phyloP scores from a whole-genome alignment of 2,797 vertebrate species.

The Cacajao melanocephalus region DNA sequence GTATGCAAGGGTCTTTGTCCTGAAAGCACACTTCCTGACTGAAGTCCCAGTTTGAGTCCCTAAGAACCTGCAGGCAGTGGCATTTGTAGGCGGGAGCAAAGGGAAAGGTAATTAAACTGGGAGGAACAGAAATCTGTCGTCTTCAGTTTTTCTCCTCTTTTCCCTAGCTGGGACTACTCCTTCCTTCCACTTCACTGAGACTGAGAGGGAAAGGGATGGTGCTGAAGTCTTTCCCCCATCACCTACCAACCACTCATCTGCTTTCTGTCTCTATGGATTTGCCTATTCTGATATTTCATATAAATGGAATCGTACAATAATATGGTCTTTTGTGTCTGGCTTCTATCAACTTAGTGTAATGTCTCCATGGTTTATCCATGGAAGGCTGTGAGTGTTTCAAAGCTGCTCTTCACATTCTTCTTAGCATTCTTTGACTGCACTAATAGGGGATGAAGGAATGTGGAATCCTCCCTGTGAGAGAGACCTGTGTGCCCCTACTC shows the following conservation, averaged over 20 bases:
- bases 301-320: not conserved
- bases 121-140: slow-evolving; percentile 7
- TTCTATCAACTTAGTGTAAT: not conserved
- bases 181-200: not conserved
- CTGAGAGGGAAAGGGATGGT: not conserved
- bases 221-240: not conserved
- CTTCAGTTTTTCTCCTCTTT: not conserved
- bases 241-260: not conserved
- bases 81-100: not conserved
- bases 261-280: not conserved
- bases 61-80: not conserved
- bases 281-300: not conserved
- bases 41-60: not conserved
- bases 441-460: not conserved
- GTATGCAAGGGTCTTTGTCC: not conserved
- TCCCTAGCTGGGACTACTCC: not conserved
- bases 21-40: not conserved
- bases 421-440: not conserved
- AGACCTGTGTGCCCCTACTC: not conserved
- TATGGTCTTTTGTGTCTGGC: not conserved
- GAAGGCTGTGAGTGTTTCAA: not conserved
- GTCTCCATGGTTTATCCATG: not conserved
- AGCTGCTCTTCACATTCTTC: not conserved
- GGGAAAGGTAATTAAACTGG: not conserved
- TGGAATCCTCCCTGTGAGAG: not conserved